A percentile compares a stretch with the other conserved stretches of the same genome.
These are phyloP conservation scores for Haliclystus octoradiatus DNA, from an alignment of 30 jellyfish, hydroid and myxozoan genomes.

Conservation along the genomic window DNA sequence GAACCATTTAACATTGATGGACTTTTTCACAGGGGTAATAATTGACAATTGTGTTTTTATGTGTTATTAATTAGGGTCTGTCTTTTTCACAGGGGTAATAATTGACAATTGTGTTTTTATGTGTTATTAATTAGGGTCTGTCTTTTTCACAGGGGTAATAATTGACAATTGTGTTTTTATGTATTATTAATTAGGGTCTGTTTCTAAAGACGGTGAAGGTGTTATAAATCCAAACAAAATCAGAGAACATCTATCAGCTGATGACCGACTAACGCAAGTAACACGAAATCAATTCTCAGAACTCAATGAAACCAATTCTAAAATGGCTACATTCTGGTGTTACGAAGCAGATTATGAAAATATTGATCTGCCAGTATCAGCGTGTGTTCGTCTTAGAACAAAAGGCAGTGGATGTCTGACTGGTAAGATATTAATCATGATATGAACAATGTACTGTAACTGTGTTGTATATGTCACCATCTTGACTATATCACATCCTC, in stretches of 20 bases:
- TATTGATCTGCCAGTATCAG: slow-evolving; percentile 41
- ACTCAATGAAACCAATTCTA: neutral
- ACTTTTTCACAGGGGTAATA: no score
- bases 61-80: no score
- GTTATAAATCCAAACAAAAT: slow-evolving; percentile 13
- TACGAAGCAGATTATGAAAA: slow-evolving; percentile 68
- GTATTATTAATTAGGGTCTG: slow-evolving; percentile 31
- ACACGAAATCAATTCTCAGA: neutral
- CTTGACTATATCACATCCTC: slow-evolving; percentile 24
- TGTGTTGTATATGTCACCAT: neutral
- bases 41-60: no score
- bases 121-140: no score
- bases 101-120: no score
- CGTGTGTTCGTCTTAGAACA: slow-evolving; percentile 56
- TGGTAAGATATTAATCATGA: slow-evolving; percentile 7
- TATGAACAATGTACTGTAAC: neutral
- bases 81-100: no score
- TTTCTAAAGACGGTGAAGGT: slow-evolving; percentile 65
- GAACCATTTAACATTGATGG: no score
- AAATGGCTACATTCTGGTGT: slow-evolving; percentile 51
- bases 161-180: neutral
- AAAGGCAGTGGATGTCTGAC: slow-evolving; percentile 44
- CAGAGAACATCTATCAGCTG: slow-evolving; percentile 7
- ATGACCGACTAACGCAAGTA: neutral
- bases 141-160: no score